phyloP scores from a whole-genome alignment of 2,113 vertebrate species.

The Columbina picui region DNA sequence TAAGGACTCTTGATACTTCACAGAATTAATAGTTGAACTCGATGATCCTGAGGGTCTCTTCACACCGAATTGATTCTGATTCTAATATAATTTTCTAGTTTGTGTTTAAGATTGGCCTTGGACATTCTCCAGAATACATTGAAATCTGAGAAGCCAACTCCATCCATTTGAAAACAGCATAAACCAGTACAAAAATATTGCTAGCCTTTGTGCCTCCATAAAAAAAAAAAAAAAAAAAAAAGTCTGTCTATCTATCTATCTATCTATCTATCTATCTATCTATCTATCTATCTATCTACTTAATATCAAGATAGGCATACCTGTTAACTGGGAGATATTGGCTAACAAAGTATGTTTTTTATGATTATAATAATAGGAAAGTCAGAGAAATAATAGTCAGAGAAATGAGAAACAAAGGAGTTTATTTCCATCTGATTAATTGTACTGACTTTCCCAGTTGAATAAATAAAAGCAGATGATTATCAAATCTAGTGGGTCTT shows the following conservation, averaged over 20 bases:
- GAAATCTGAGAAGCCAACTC: neutral
- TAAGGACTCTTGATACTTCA: neutral
- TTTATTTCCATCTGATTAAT: neutral
- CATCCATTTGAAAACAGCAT: neutral
- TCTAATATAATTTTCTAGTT: neutral
- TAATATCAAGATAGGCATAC: neutral
- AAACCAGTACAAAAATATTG: neutral
- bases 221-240: too few species aligned
- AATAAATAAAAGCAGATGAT: neutral
- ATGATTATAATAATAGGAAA: neutral
- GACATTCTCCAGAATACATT: neutral
- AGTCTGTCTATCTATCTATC: too few species aligned
- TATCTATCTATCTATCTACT: neutral
- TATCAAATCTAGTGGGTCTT: accelerated
- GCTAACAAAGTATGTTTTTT: neutral
- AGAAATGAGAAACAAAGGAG: neutral
- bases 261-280: too few species aligned
- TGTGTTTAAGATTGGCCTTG: neutral
- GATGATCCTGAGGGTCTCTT: too few species aligned
- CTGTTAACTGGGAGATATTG: neutral
- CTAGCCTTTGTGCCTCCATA: neutral
- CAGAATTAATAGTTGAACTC: neutral
- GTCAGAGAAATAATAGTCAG: neutral
- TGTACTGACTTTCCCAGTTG: neutral
- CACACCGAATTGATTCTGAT: too few species aligned